Base-by-base conservation (phyloP, 30 jellyfish, hydroid and myxozoan species). In the Hydractinia symbiolongicarpus region DNA sequence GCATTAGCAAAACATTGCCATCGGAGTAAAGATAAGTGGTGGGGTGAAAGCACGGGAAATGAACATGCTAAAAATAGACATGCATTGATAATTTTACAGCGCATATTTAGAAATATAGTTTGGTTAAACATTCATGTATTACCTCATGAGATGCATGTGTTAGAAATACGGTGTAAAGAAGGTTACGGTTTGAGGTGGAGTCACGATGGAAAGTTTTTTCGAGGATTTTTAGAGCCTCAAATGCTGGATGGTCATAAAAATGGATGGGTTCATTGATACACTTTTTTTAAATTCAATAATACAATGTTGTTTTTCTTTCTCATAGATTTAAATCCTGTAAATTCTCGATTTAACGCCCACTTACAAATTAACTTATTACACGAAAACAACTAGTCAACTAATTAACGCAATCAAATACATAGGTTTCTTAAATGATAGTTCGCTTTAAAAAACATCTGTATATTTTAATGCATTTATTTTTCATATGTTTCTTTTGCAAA, bases 151-250 rank as follows among this genome's bases (percentile, higher is more conserved):
- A 73, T 67, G 14, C 50, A 81, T 1, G 89, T 90, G 16, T 62
- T 90, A 19, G 97, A 90, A 66, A 58, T 90, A 40, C 77, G 97
- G 83, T 90, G 94, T 71, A 14, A 68, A n/a, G 85, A 74, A 5
- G 97, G 97, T n/a, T 90, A 84, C 60, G 97, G 97, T 9, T 86
- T 88, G 54, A 81, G 97, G 50, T 90, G 97, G 97, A 60, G 87
- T 16, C 67, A 72, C 61, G 95, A 90, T 90, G 97, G 97, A 8
- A 56, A 58, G 52, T 53, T 17, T 9, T 90, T 90, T 66, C 89
- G 97, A 19, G 97, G 97, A 9, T 90, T 90, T 78, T 82, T 90
- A 4, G 97, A 90, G 55, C 97, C 97, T 14, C 97, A 85, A 71
- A 90, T 90, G 95, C 88, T 77, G 30, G 88, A 85, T 76, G 97